phyloP scores from a whole-genome alignment of 2,888 invertebrate species.

The Eilema sororculum region DNA sequence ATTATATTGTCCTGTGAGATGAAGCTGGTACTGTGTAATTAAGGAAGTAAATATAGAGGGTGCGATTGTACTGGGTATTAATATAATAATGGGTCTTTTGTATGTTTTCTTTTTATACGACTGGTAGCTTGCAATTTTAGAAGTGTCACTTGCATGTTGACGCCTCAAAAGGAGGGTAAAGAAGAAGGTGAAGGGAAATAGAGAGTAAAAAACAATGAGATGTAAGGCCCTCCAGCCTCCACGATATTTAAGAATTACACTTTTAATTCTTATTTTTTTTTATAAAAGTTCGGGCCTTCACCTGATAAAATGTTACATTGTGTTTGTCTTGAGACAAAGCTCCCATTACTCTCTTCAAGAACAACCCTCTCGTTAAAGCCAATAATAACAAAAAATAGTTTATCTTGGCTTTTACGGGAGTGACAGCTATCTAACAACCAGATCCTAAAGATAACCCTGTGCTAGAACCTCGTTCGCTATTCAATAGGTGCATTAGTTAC shows the following conservation, averaged over 20 bases:
- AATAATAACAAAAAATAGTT: not conserved
- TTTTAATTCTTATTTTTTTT: too few relatives aligned
- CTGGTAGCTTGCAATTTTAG: not conserved
- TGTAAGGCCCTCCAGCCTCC: too few relatives aligned
- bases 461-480: not conserved
- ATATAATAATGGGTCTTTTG: not conserved
- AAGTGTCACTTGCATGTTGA: not conserved
- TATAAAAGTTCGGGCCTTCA: too few relatives aligned
- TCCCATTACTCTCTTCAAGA: too few relatives aligned
- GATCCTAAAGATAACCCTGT: not conserved
- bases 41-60: not conserved
- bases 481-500: not conserved
- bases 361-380: too few relatives aligned
- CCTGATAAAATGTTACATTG: too few relatives aligned
- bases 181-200: too few relatives aligned
- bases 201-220: too few relatives aligned
- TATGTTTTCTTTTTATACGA: not conserved
- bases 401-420: not conserved
- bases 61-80: not conserved
- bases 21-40: constrained; percentile 11
- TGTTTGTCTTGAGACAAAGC: too few relatives aligned
- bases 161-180: too few relatives aligned
- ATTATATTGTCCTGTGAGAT: constrained; percentile 14
- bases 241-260: too few relatives aligned
- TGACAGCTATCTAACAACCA: not conserved